Base-by-base conservation (phyloP, 2,797 vertebrate genomes). In the Fistularia commersonii region DNA sequence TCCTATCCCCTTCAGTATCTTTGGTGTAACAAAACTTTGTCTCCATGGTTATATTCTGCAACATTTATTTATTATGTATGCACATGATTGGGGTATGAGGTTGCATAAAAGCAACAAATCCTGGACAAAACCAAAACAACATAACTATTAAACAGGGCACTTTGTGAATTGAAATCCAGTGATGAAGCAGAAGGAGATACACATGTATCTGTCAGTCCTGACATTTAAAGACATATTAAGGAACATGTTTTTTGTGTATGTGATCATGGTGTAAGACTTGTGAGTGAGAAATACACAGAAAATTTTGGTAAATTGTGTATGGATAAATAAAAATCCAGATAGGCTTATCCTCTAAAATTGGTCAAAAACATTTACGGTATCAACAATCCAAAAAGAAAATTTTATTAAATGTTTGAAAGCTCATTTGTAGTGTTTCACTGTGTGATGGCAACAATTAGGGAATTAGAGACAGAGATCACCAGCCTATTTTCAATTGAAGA, bases 1-100 rank as follows among this genome's bases (percentile, higher is more conserved):
- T 42, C 43, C 71, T 57, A 66, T 67, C 79, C 45, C 23, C 23
- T 23, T 23, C 23, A 23, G 23, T 23, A 23, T 23, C 23, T 23
- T 23, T 61, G 51, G 23, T 74, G 66, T 66, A 47, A 63, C 59
- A 56, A 34, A 69, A 65, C 57, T 60, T 52, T 12, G 80, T 83
- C 78, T 64, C 80, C 77, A 80, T 81, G 82, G 82, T 66, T 67
- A 66, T 70, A 44, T 47, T 50, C 32, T 32, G 44, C 23, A 23
- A 23, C 23, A 23, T 23, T 23, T 23, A 23, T 62, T 68, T 75
- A 79, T 71, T 82, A 74, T 81, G 59, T 64, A 47, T 61, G 57
- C 72, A 57, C 40, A 53, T 66, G 54, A 74, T 61, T 41, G 46
- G 47, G 43, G 62, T 56, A 71, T 57, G 75, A 72, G 62, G 59